Evolutionary conservation across 2,797 vertebrate genomes (phyloP), one percentile per base, ranked within the genome.

Genomic region (Meriones psammophilus): DNA sequence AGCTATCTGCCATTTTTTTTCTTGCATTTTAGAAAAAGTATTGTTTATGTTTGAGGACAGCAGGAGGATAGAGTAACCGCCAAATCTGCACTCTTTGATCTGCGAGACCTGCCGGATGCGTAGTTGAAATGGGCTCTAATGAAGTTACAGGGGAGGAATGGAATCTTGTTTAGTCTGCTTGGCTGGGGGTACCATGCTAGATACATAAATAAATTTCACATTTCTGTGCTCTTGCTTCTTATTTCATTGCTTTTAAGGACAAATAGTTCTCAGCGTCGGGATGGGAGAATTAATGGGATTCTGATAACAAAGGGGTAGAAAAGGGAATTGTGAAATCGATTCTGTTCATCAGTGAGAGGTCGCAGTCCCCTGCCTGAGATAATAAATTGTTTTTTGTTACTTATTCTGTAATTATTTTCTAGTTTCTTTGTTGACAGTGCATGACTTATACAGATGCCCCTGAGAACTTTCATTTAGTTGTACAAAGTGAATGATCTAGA

Each of bases 121-220:
- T 78, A 86, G 20, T 96, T 97, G 92, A 95, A 96, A 62, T 93
- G 69, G 71, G 81, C 58, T 95, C 83, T 0, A 0, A 39, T 4
- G 1, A 28, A 83, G 28, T 71, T 68, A 9, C 71, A 20, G 90
- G n/a, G 93, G 93, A 95, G 89, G 89, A 89, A 87, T 71, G 91
- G 88, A 88, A 81, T 81, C 68, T 95, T 54, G 22, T 95, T 92
- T 93, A 84, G 86, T 92, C 46, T 22, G 58, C 58, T 56, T 9
- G 74, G 81, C 71, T 97, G 97, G 94, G 96, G 86, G 92, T 96
- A 96, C 98, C 95, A 96, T 97, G 94, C 87, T 96, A 50, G 78
- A 54, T 89, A 83, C 90, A 90, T 88, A 79, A 83, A 94, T 71
- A 88, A 80, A 83, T 66, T 68, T 76, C 62, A 50, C 22, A 30